phyloP scores from a whole-genome alignment of 2,113 vertebrate genomes.

The Tenrec ecaudatus region DNA sequence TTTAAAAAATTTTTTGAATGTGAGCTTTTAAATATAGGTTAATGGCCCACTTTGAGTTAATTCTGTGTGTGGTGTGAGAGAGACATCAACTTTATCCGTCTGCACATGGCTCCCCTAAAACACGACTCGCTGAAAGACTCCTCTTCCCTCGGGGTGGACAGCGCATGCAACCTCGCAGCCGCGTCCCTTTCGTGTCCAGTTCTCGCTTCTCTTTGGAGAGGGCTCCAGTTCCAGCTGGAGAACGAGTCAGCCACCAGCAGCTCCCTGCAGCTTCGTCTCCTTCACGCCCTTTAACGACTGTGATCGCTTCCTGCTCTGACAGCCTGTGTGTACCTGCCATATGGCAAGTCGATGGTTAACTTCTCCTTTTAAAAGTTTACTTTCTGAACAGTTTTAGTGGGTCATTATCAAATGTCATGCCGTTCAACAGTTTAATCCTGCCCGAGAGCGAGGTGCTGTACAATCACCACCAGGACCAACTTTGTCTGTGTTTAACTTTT shows the following conservation, averaged over 20 bases:
- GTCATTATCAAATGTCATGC: no score
- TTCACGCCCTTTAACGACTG: background rate
- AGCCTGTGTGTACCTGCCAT: background rate
- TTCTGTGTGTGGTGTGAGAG: background rate
- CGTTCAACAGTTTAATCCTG: no score
- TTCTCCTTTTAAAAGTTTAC: background rate
- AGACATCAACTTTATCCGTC: background rate
- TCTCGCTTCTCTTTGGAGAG: background rate
- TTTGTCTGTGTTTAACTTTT: background rate
- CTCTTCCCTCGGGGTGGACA: background rate
- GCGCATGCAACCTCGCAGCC: background rate
- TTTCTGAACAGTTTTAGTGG: no score
- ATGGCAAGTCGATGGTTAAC: background rate
- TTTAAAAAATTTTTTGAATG: background rate
- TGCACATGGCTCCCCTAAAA: background rate
- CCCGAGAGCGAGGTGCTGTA: no score
- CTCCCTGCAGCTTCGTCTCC: slow-evolving; percentile 22
- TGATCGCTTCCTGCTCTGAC: slow-evolving; percentile 27
- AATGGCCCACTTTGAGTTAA: background rate
- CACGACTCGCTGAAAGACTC: background rate
- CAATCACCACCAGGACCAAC: no score
- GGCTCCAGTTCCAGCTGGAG: background rate
- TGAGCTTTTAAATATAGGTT: background rate
- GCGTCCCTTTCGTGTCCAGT: background rate
- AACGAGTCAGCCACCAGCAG: slow-evolving; percentile 13